Evolutionary conservation across 2,888 invertebrate species (phyloP).

Genomic region (Dorcus hopei): DNA sequence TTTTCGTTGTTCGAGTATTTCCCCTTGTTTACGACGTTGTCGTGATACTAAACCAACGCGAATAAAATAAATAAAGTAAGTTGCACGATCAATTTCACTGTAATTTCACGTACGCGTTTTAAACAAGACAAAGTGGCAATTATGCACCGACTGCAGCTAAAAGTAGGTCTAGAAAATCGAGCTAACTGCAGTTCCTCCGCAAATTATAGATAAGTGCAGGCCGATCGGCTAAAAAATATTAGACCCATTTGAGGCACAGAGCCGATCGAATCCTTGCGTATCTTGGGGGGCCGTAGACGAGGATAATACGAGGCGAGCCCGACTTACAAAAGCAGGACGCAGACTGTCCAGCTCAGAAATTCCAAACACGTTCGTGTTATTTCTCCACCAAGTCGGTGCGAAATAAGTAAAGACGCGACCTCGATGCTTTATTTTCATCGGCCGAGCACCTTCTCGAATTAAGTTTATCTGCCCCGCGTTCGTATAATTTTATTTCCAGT

Average conservation of each 20-base stretch:
- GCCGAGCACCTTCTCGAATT: constrained; percentile 1
- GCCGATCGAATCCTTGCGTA: constrained; percentile 23
- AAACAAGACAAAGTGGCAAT: too few species aligned
- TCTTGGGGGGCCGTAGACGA: constrained; percentile 1
- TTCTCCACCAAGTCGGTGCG: constrained; percentile 33
- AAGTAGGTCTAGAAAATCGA: not conserved
- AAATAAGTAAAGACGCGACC: constrained; percentile 28
- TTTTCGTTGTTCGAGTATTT: too few species aligned
- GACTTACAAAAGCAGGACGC: constrained; percentile 25
- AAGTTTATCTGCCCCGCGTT: not conserved
- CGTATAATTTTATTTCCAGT: constrained; percentile 37
- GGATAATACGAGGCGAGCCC: not conserved
- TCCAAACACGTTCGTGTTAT: constrained; percentile 42
- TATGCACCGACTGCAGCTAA: not conserved
- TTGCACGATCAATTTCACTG: too few species aligned
- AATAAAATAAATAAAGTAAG: too few species aligned
- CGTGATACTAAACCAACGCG: too few species aligned
- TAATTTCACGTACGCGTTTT: too few species aligned
- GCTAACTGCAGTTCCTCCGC: not conserved
- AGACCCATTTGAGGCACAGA: constrained; percentile 24
- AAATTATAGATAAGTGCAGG: constrained; percentile 2
- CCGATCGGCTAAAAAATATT: constrained; percentile 16
- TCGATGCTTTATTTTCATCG: not conserved
- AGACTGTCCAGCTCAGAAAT: constrained; percentile 36
- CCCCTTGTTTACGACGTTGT: too few species aligned